Evolutionary conservation across 2,797 vertebrate genomes (phyloP).

Genomic region (Rhadinocentrus ornatus): DNA sequence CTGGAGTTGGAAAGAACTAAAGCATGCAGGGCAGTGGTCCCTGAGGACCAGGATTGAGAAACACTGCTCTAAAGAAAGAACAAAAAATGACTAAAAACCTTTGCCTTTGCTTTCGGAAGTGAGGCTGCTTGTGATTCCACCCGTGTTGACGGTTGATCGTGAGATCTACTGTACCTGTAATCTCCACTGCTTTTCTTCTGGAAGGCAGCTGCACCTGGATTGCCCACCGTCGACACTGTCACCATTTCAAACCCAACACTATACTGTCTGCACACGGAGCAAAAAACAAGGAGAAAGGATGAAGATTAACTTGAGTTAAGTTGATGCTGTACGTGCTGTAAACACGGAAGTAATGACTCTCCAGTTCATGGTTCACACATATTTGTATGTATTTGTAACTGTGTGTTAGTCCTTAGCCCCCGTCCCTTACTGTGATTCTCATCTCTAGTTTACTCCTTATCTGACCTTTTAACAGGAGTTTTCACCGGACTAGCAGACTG

Average conservation of each 20-base stretch:
- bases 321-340: neutral
- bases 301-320: neutral
- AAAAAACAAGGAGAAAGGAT: neutral
- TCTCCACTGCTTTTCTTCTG: slow-evolving; percentile 93
- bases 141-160: neutral
- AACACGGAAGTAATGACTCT: neutral
- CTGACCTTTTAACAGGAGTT: neutral
- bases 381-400: neutral
- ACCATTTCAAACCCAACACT: slow-evolving; percentile 96
- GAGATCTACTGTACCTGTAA: slow-evolving; percentile 85
- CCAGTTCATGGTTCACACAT: neutral
- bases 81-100: neutral
- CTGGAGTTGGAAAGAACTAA: too few relatives aligned
- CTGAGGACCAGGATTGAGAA: too few relatives aligned
- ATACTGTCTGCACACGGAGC: slow-evolving; percentile 87
- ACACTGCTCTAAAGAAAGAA: too few relatives aligned
- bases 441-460: neutral
- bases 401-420: neutral
- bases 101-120: neutral
- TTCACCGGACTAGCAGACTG: too few relatives aligned
- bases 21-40: too few relatives aligned
- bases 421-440: too few relatives aligned
- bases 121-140: neutral
- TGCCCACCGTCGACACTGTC: slow-evolving; percentile 86
- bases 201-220: slow-evolving; percentile 85